A percentile compares a stretch with the other conserved stretches of the same genome.
Evolutionary conservation across 1,140 invertebrate genomes (phyloP).

Genomic region (Tetranychus urticae): DNA sequence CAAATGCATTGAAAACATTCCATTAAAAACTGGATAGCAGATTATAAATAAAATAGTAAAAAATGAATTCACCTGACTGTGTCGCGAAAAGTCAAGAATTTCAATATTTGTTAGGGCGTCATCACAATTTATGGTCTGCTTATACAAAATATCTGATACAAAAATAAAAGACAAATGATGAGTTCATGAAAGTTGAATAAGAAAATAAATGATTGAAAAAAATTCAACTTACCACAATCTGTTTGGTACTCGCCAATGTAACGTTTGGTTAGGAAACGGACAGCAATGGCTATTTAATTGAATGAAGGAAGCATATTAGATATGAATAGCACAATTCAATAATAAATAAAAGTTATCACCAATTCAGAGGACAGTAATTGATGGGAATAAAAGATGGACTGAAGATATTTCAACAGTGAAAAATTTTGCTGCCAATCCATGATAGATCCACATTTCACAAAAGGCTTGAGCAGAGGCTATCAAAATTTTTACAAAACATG

Average conservation of each 20-base stretch:
- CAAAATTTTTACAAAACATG: too few relatives aligned
- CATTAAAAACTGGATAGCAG: background rate
- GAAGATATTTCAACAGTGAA: too few relatives aligned
- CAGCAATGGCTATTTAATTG: slow-evolving; percentile 33
- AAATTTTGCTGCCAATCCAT: too few relatives aligned
- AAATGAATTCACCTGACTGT: background rate
- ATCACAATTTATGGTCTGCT: background rate
- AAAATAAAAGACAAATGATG: background rate
- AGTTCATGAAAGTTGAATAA: background rate
- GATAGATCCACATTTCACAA: too few relatives aligned
- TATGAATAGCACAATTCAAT: too few relatives aligned
- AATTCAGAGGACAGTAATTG: too few relatives aligned
- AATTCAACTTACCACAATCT: slow-evolving; percentile 34
- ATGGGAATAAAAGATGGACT: too few relatives aligned
- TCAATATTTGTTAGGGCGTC: background rate
- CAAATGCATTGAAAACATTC: background rate
- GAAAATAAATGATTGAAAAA: background rate
- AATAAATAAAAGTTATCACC: too few relatives aligned
- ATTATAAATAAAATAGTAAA: background rate
- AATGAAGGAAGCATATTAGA: too few relatives aligned
- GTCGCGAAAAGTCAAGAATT: background rate
- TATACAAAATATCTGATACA: background rate
- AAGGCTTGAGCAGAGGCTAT: too few relatives aligned
- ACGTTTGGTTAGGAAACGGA: slow-evolving; percentile 43
- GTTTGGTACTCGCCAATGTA: slow-evolving; percentile 58